Evolutionary conservation across 2,113 vertebrate genomes (phyloP).

Genomic region (Anarhynchus alexandrinus): DNA sequence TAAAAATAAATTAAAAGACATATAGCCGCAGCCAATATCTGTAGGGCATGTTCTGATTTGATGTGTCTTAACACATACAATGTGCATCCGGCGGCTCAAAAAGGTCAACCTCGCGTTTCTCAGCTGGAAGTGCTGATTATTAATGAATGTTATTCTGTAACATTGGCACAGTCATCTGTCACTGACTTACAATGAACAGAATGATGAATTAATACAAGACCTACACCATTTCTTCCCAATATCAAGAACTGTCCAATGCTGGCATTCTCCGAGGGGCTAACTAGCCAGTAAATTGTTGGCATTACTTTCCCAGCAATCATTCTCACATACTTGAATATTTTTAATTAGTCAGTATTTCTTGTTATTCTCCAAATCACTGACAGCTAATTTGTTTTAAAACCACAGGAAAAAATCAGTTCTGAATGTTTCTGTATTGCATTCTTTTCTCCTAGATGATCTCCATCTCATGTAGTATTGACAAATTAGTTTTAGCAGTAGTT

Average conservation of each 20-base stretch:
- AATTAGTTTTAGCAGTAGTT: conserved; percentile 44
- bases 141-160: conserved; percentile 10
- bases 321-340: conserved; percentile 8
- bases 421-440: background rate
- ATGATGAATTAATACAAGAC: conserved; percentile 35
- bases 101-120: background rate
- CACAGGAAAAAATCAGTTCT: background rate
- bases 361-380: conserved; percentile 20
- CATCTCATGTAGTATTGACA: background rate
- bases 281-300: conserved; percentile 15
- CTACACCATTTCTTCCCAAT: background rate
- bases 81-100: background rate
- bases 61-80: background rate
- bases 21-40: background rate
- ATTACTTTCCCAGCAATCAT: background rate
- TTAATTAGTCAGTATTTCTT: conserved; percentile 51
- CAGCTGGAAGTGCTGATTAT: conserved; percentile 24
- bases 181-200: background rate
- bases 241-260: background rate
- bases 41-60: background rate
- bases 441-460: background rate
- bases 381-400: conserved; percentile 49
- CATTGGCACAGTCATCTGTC: background rate
- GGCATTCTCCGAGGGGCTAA: background rate
- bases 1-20: background rate